These are phyloP conservation scores for Thumatha senex DNA, from an alignment of 2,888 invertebrate genomes.

Conservation along the genomic window DNA sequence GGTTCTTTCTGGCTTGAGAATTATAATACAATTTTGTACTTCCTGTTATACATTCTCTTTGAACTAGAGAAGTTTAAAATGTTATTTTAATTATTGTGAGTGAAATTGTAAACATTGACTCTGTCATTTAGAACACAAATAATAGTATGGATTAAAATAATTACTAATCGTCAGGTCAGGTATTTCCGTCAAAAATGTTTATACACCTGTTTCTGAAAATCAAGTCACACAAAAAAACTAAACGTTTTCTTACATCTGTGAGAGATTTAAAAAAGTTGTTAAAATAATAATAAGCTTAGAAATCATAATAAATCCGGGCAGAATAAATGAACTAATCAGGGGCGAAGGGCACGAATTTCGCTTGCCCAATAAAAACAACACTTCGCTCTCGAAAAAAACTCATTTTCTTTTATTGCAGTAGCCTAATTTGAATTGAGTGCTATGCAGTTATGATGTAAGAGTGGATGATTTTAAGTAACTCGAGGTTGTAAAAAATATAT, in stretches of 20 bases:
- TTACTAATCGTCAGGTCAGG: too few species aligned
- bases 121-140: too few species aligned
- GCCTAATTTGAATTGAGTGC: conserved; percentile 82
- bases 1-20: too few species aligned
- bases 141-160: too few species aligned
- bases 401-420: conserved; percentile 80
- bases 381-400: conserved; percentile 73
- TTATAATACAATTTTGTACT: too few species aligned
- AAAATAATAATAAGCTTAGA: conserved; percentile 59
- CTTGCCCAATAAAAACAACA: conserved; percentile 77
- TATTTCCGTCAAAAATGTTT: too few species aligned
- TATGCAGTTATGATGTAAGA: conserved; percentile 81
- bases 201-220: background rate
- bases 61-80: too few species aligned
- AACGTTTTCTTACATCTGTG: too few species aligned
- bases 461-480: conserved; percentile 78
- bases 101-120: too few species aligned
- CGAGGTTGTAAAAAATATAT: conserved; percentile 39
- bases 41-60: too few species aligned
- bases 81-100: too few species aligned
- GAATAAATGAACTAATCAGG: conserved; percentile 79
- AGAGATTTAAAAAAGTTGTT: conserved; percentile 47
- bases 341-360: conserved; percentile 53
- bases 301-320: conserved; percentile 76
- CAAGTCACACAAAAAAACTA: background rate